phyloP scores from a whole-genome alignment of 1,140 invertebrate species.

The Lerema accius region DNA sequence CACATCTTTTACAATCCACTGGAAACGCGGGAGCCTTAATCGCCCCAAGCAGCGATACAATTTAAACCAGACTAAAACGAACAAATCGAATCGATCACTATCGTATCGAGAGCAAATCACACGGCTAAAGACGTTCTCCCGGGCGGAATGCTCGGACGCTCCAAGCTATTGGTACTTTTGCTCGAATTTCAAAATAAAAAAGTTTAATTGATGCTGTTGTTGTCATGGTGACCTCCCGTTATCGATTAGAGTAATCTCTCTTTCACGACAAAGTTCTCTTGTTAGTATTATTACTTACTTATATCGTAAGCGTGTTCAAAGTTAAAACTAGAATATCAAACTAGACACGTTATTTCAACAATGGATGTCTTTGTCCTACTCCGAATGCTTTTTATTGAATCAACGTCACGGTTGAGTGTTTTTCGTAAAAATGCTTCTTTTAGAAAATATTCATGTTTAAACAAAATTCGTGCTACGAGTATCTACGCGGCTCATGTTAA shows the following conservation, averaged over 20 bases:
- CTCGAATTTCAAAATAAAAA: conserved; percentile 65
- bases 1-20: conserved; percentile 53
- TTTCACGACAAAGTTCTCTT: conserved; percentile 53
- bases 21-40: conserved; percentile 67
- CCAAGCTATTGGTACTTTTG: conserved; percentile 70
- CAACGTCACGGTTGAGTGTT: not conserved
- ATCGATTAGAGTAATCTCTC: conserved; percentile 61
- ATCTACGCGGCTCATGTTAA: not conserved
- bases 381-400: conserved; percentile 16
- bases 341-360: conserved; percentile 7
- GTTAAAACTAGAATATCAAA: conserved; percentile 30
- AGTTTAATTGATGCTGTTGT: conserved; percentile 77
- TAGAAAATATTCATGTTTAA: not conserved
- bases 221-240: conserved; percentile 63
- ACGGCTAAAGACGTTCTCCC: conserved; percentile 75
- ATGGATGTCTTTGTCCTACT: conserved; percentile 49
- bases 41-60: conserved; percentile 74
- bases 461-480: no score
- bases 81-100: conserved; percentile 74
- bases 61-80: conserved; percentile 77
- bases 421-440: not conserved
- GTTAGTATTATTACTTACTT: conserved; percentile 44
- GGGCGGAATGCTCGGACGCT: conserved; percentile 63
- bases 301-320: conserved; percentile 42
- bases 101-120: conserved; percentile 77